A percentile compares a stretch with the other conserved stretches of the same genome.
Conservation (phyloP, 2,888 invertebrate species). For the Parnassius smintheus region DNA sequence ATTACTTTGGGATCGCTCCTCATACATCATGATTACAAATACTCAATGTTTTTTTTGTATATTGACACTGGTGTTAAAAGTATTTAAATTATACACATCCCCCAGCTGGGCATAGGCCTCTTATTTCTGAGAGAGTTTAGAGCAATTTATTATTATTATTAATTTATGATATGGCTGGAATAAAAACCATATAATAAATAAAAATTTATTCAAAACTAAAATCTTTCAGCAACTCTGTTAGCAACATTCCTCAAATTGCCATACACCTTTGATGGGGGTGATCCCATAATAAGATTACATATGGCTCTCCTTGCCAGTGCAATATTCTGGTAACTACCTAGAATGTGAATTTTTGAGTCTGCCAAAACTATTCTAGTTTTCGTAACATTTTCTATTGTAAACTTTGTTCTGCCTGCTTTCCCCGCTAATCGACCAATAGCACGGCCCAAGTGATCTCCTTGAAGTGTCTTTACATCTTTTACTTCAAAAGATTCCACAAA, state of each 20-base stretch:
- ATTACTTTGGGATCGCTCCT: too few species aligned
- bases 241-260: constrained; percentile 95
- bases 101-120: too few species aligned
- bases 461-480: constrained; percentile 96
- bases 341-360: constrained; percentile 96
- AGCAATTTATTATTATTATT: too few species aligned
- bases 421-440: constrained; percentile 99
- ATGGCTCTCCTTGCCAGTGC: constrained; percentile 96
- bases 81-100: too few species aligned
- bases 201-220: constrained; percentile 69
- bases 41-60: too few species aligned
- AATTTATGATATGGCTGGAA: background rate
- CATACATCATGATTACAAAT: too few species aligned
- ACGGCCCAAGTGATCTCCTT: constrained; percentile 96
- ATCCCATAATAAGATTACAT: constrained; percentile 97
- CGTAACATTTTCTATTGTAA: constrained; percentile 99
- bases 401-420: constrained; percentile 97
- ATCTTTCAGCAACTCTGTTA: constrained; percentile 90
- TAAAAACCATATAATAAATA: constrained; percentile 39
- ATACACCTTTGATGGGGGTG: constrained; percentile 98
- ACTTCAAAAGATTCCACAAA: constrained; percentile 99
- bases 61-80: too few species aligned
- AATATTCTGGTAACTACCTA: constrained; percentile 98
- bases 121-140: too few species aligned
- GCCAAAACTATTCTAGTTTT: constrained; percentile 99